Conservation (phyloP, 2,113 vertebrate genomes). For the Pandion haliaetus region DNA sequence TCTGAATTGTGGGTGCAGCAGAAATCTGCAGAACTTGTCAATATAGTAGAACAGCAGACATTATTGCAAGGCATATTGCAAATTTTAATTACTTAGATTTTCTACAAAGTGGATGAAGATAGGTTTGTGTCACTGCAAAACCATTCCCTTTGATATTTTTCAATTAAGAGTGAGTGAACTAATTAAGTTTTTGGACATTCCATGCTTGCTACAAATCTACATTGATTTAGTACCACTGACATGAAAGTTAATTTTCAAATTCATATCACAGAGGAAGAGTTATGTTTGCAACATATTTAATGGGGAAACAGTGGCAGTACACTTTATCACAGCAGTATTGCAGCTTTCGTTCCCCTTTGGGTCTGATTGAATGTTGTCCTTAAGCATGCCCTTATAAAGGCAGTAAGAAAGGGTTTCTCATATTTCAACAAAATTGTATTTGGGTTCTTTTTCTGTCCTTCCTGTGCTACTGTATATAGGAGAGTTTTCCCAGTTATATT, state of each 20-base stretch:
- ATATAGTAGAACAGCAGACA: background rate
- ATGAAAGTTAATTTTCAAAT: slow-evolving; percentile 7
- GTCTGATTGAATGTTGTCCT: background rate
- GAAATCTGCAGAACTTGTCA: background rate
- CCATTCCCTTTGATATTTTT: background rate
- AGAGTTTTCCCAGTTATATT: background rate
- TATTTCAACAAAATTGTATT: background rate
- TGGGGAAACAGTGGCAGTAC: background rate
- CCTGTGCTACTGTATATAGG: background rate
- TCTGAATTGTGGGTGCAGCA: background rate
- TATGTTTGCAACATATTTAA: background rate
- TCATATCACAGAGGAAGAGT: background rate
- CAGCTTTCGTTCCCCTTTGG: background rate
- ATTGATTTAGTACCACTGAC: background rate
- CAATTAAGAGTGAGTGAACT: background rate
- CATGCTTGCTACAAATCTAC: background rate
- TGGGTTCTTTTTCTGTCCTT: background rate
- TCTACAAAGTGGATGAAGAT: background rate
- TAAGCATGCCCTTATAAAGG: background rate
- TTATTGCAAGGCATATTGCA: background rate
- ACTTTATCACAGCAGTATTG: background rate
- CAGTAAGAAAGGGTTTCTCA: background rate
- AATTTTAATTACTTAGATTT: background rate
- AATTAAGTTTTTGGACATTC: background rate
- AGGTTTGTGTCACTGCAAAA: background rate